These are phyloP conservation scores for Muscicapa adusta DNA, from an alignment of 2,113 vertebrate genomes.

Conservation along the genomic window DNA sequence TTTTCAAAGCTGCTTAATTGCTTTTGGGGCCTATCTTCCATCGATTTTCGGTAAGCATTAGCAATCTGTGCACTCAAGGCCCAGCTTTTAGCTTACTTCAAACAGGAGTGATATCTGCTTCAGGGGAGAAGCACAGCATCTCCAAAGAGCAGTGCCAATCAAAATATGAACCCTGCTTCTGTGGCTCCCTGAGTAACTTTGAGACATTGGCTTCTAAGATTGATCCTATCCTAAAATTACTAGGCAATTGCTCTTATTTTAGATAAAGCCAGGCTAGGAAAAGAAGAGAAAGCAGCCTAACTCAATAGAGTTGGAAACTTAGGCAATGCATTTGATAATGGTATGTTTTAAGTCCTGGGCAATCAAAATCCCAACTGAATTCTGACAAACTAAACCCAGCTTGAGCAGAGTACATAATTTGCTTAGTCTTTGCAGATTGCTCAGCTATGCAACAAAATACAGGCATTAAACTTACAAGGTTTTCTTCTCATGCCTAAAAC, in stretches of 20 bases:
- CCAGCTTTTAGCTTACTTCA: neutral
- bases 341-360: neutral
- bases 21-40: constrained; percentile 2
- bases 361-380: neutral
- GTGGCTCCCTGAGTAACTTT: neutral
- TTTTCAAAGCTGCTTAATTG: constrained; percentile 41
- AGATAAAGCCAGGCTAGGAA: neutral
- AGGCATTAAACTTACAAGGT: neutral
- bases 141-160: neutral
- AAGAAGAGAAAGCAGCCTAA: neutral
- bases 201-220: neutral
- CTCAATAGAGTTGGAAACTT: neutral
- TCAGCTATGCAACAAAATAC: neutral
- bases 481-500: neutral
- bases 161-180: neutral
- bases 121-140: neutral
- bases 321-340: neutral
- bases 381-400: neutral
- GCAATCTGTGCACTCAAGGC: constrained; percentile 3
- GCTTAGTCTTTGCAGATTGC: neutral
- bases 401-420: neutral
- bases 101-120: neutral
- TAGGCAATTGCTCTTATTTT: neutral
- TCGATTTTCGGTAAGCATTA: constrained; percentile 2
- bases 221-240: neutral